Evolutionary conservation across 2,888 invertebrate species (phyloP).

Genomic region (Macaria notata): DNA sequence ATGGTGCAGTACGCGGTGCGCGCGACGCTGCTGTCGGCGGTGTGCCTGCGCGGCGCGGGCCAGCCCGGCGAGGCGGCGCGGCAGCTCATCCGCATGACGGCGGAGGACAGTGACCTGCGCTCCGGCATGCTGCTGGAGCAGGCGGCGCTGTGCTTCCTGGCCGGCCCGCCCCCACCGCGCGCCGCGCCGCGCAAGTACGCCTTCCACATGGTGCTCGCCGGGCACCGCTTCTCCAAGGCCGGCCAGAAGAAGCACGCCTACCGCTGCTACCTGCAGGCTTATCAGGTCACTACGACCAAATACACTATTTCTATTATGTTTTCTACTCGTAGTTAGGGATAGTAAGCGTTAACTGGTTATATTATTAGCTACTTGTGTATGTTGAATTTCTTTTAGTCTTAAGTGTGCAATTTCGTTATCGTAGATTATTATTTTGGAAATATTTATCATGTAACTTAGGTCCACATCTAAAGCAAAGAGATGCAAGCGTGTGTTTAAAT

Average conservation of each 20-base stretch:
- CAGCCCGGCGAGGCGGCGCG: slow-evolving; percentile 96
- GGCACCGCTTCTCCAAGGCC: slow-evolving; percentile 96
- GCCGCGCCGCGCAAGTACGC: slow-evolving; percentile 95
- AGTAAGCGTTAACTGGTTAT: too few species aligned
- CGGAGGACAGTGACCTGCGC: slow-evolving; percentile 97
- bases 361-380: too few species aligned
- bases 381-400: too few species aligned
- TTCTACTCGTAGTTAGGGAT: too few species aligned
- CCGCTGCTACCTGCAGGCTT: slow-evolving; percentile 95
- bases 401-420: too few species aligned
- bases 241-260: slow-evolving; percentile 96
- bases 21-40: slow-evolving; percentile 93
- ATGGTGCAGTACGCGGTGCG: slow-evolving; percentile 96
- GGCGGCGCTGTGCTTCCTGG: slow-evolving; percentile 95
- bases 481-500: too few species aligned
- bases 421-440: too few species aligned
- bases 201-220: slow-evolving; percentile 97
- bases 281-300: slow-evolving; percentile 85
- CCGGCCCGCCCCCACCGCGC: slow-evolving; percentile 75
- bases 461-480: too few species aligned
- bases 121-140: slow-evolving; percentile 97
- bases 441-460: too few species aligned
- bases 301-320: too few species aligned
- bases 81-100: slow-evolving; percentile 96
- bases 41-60: slow-evolving; percentile 90